Evolutionary conservation across 2,888 invertebrate species (phyloP).

Genomic region (Lasioglossum villosulum): DNA sequence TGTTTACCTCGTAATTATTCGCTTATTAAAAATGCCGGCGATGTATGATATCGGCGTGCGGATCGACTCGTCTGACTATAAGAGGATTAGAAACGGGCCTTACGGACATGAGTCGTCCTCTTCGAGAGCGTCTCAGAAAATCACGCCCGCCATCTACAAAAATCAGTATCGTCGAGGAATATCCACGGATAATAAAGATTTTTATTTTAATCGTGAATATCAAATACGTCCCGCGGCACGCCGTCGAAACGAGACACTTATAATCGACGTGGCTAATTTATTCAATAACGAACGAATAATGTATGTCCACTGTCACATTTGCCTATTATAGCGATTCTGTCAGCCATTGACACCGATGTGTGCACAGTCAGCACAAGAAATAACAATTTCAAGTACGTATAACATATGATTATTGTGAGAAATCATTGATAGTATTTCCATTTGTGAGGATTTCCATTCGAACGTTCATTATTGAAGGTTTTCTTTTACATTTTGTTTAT

Average conservation of each 20-base stretch:
- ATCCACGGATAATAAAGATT: neutral
- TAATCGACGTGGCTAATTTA: neutral
- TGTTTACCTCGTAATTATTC: conserved; percentile 65
- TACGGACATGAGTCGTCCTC: conserved; percentile 16
- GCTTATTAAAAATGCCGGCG: conserved; percentile 34
- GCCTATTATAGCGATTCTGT: neutral
- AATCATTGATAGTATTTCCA: no score
- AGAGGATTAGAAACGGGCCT: conserved; percentile 49
- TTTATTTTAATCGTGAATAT: neutral
- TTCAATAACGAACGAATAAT: no score
- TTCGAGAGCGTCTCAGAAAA: conserved; percentile 29
- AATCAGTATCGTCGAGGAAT: neutral
- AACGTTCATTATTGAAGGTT: no score
- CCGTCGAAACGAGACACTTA: neutral
- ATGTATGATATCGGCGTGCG: conserved; percentile 28
- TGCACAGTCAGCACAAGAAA: no score
- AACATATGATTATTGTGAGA: no score
- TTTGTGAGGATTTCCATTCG: no score
- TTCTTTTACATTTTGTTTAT: no score
- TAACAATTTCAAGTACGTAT: no score
- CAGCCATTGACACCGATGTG: no score
- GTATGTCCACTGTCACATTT: neutral
- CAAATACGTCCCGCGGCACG: neutral
- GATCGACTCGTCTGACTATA: conserved; percentile 12
- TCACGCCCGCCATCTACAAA: neutral